phyloP scores from a whole-genome alignment of 2,888 invertebrate genomes.

The Zaprionus bogoriensis region DNA sequence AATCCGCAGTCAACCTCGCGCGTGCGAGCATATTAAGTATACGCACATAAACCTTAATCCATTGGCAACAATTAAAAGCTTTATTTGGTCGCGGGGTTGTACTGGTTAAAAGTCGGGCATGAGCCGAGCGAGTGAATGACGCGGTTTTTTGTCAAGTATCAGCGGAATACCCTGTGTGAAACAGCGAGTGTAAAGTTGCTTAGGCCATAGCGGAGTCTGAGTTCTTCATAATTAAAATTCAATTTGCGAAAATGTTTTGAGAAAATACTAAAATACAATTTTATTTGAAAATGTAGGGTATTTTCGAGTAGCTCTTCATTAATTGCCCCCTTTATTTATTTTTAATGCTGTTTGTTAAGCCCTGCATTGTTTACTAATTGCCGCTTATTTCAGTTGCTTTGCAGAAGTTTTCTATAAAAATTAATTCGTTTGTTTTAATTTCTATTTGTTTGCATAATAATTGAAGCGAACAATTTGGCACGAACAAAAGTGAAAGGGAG shows the following conservation, averaged over 20 bases:
- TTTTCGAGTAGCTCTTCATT: background rate
- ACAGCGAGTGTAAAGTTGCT: background rate
- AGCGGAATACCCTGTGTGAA: slow-evolving; percentile 3
- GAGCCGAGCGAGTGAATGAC: slow-evolving; percentile 34
- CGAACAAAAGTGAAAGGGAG: slow-evolving; percentile 33
- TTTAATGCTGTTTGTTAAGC: slow-evolving; percentile 7
- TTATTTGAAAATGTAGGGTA: slow-evolving; percentile 7
- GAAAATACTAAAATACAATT: background rate
- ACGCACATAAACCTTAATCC: slow-evolving; percentile 69
- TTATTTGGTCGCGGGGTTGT: slow-evolving; percentile 47
- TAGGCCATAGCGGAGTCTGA: background rate
- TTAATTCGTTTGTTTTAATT: slow-evolving; percentile 57
- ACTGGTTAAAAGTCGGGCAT: too few species aligned
- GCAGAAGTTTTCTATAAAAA: slow-evolving; percentile 58
- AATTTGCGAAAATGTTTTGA: background rate
- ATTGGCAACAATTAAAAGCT: slow-evolving; percentile 76
- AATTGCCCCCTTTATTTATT: background rate
- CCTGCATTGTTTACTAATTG: slow-evolving; percentile 67
- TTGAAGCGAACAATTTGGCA: slow-evolving; percentile 45
- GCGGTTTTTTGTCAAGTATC: slow-evolving; percentile 8
- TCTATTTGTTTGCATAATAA: slow-evolving; percentile 50
- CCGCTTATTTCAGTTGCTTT: slow-evolving; percentile 41
- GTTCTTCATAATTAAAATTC: background rate
- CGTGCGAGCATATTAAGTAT: slow-evolving; percentile 61
- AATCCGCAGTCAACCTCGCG: background rate